Evolutionary conservation across 2,888 invertebrate genomes (phyloP).

Genomic region (Craniophora ligustri): DNA sequence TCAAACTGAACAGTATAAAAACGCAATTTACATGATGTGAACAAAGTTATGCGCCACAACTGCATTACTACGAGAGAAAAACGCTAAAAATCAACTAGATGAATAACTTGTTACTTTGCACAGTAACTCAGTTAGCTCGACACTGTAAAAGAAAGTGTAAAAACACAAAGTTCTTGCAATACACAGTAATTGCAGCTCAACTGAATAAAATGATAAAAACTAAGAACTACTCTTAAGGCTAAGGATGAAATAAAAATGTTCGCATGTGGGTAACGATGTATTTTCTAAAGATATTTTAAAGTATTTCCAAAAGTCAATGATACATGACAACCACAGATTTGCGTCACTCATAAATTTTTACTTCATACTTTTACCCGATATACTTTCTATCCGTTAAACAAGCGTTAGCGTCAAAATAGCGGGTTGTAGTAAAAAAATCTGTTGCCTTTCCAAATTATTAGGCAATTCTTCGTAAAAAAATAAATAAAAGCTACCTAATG

Average conservation of each 20-base stretch:
- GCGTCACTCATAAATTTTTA: too few relatives aligned
- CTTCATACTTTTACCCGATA: too few relatives aligned
- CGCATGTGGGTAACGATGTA: too few relatives aligned
- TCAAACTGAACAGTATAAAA: constrained; percentile 44
- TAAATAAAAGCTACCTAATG: too few relatives aligned
- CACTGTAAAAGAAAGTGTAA: constrained; percentile 63
- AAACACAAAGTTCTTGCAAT: constrained; percentile 63
- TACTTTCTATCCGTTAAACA: too few relatives aligned
- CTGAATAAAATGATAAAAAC: constrained; percentile 69
- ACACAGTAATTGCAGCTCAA: constrained; percentile 68
- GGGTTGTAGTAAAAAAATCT: too few relatives aligned
- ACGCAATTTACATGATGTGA: constrained; percentile 45
- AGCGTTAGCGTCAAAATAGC: too few relatives aligned
- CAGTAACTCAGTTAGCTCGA: constrained; percentile 60
- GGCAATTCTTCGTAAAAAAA: too few relatives aligned
- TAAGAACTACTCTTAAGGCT: constrained; percentile 50
- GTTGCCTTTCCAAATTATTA: too few relatives aligned
- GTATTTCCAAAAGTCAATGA: too few relatives aligned
- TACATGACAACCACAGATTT: too few relatives aligned
- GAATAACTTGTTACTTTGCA: constrained; percentile 49
- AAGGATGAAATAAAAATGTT: neutral
- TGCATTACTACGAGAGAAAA: constrained; percentile 5
- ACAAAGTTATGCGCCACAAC: constrained; percentile 13
- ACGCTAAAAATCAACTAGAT: constrained; percentile 40
- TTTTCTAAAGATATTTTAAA: too few relatives aligned